Base-by-base conservation (phyloP, 2,113 vertebrate genomes). In the Elanus axillaris region DNA sequence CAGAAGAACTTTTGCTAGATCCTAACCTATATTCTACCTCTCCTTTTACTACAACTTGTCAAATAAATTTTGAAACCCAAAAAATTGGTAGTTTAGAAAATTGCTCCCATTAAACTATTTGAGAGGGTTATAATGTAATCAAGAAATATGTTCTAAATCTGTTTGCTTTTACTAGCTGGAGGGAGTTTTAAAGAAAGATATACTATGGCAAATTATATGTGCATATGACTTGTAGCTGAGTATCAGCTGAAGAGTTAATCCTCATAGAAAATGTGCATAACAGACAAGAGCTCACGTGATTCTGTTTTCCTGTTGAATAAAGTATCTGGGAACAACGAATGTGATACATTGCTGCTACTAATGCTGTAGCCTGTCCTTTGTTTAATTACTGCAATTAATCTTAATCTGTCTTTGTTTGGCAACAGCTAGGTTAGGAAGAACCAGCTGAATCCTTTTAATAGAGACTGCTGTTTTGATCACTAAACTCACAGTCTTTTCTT, bases 311-410 rank as follows among this genome's bases (percentile, higher is more conserved):
- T 53, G 43, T 84, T 68, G 80, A 62, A 87, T 79, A 72, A 94
- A 91, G 34, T 94, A 86, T 79, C 58, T 71, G 79, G 22, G 75
- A 83, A 81, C 68, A 91, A 59, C 1, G 7, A 86, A 74, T 42
- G 79, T 47, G 36, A 78, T 86, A 40, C 43, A 26, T 69, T 66
- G 74, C 81, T 56, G 34, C 90, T 88, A 75, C 88, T 90, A 88
- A 91, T 90, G 88, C 77, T 95, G 95, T 93, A 96, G 74, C 76
- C 63, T 97, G 86, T 95, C 96, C 59, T 89, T 96, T 86, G 38
- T 90, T 95, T 96, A 97, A 96, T 93, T 93, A 88, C 90, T 88
- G 93, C 85, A 93, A 97, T 97, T 97, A 97, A 97, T 97, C 96
- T 95, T 97, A 93, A 96, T 97, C 94, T 95, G 79, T 84, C 88